These are phyloP conservation scores for Scomber colias DNA, from an alignment of 2,113 vertebrate species.

Conservation along the genomic window DNA sequence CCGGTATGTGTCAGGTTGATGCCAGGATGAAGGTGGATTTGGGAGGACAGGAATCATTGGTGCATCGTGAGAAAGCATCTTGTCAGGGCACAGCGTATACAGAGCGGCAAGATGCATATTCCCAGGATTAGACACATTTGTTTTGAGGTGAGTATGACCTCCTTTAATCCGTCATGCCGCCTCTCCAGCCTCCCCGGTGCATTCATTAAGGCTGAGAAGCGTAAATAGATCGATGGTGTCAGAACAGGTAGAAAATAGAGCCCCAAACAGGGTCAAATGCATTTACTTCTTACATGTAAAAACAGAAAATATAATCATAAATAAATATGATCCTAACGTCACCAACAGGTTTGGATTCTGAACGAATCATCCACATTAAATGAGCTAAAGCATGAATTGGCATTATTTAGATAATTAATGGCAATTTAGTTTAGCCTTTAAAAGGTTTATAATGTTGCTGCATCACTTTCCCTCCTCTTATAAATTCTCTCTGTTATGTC, in stretches of 20 bases:
- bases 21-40: slow-evolving; percentile 35
- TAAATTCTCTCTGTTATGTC: too few relatives aligned
- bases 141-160: slow-evolving; percentile 67
- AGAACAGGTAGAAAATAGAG: slow-evolving; percentile 46
- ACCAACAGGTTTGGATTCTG: background rate
- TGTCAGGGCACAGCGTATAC: slow-evolving; percentile 6
- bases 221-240: slow-evolving; percentile 75
- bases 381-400: too few relatives aligned
- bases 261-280: slow-evolving; percentile 41
- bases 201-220: slow-evolving; percentile 63
- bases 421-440: too few relatives aligned
- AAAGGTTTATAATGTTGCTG: too few relatives aligned
- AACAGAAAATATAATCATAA: slow-evolving; percentile 1
- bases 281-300: slow-evolving; percentile 10
- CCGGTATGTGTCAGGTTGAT: background rate
- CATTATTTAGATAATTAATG: too few relatives aligned
- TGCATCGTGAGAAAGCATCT: slow-evolving; percentile 31
- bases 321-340: background rate
- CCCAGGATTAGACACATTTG: slow-evolving; percentile 63
- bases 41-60: slow-evolving; percentile 8
- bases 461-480: too few relatives aligned
- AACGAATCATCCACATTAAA: background rate
- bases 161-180: slow-evolving; percentile 62
- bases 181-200: slow-evolving; percentile 52
- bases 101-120: slow-evolving; percentile 32